Evolutionary conservation across 2,113 vertebrate genomes (phyloP), one percentile per base, ranked within the genome.

Genomic region (Vidua macroura): DNA sequence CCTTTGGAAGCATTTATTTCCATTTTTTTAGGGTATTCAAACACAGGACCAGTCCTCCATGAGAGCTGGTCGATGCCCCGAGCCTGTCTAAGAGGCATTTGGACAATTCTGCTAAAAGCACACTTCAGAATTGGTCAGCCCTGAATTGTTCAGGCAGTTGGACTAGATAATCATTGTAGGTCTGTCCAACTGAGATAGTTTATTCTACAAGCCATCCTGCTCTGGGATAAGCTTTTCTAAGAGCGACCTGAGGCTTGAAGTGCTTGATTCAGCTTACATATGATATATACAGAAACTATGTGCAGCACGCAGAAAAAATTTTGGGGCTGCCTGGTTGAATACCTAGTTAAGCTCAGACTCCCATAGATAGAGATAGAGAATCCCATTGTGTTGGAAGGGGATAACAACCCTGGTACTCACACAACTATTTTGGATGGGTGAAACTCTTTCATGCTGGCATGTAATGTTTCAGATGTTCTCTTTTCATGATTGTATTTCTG

Each of bases 21-120:
- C 46, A 22, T 15, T 46, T 44, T 44, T 74, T 43, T 59, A n/a
- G 20, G 25, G 4, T 70, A 31, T 31, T 30, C 56, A 66, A 4
- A 27, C 28, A 56, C 8, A 18, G 56, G 35, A 60, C 17, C 12
- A 51, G 67, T 5, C 15, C 27, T 68, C 21, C 21, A 16, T 6
- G 7, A 43, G 25, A 18, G 13, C 11, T 37, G 22, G 11, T 43
- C 0, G 0, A 8, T 35, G 8, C 22, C 30, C 19, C 0, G 1
- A 37, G 30, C 13, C 21, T 28, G 1, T 53, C 39, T 20, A 12
- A n/a, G 59, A 67, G 21, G 31, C 13, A 22, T 85, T 81, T 64
- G 51, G 39, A 53, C 22, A 64, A 17, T 53, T 24, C 39, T 27
- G 3, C 53, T 80, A 14, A 37, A 7, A 67, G 24, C 13, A 9